Percentiles rank a stretch among this genome's conserved stretches.
Evolutionary conservation across 2,888 invertebrate genomes (phyloP).

Genomic region (Cenopis cana): DNA sequence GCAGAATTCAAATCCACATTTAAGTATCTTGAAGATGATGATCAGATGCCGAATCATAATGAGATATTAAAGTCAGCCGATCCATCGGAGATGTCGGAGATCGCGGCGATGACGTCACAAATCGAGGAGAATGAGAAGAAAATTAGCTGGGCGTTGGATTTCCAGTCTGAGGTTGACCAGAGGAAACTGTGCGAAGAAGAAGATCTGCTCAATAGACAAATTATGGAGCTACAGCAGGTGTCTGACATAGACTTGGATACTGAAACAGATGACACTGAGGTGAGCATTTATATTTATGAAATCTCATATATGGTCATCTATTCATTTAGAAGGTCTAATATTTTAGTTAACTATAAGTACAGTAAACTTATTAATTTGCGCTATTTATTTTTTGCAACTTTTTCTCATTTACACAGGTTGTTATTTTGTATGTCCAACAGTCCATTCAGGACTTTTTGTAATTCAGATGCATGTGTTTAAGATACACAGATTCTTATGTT

Average conservation of each 20-base stretch:
- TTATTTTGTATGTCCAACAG: no score
- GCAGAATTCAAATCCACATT: slow-evolving; percentile 74
- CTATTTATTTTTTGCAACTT: no score
- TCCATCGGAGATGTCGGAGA: slow-evolving; percentile 80
- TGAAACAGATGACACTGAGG: slow-evolving; percentile 92
- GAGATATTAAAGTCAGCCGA: slow-evolving; percentile 76
- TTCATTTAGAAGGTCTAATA: no score
- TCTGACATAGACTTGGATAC: slow-evolving; percentile 92
- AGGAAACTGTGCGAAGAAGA: slow-evolving; percentile 91
- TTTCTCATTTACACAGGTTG: no score
- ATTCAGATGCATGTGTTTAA: no score
- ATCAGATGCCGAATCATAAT: slow-evolving; percentile 72
- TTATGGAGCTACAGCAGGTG: slow-evolving; percentile 89
- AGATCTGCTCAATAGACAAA: slow-evolving; percentile 90
- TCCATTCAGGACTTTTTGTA: no score
- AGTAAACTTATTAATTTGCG: no score
- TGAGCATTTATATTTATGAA: slow-evolving; percentile 50
- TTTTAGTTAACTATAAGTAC: no score
- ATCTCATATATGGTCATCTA: no score
- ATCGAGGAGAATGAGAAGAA: slow-evolving; percentile 84
- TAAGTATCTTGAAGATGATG: slow-evolving; percentile 77
- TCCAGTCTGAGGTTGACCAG: slow-evolving; percentile 89
- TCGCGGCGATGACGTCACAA: slow-evolving; percentile 81
- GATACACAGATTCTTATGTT: no score
- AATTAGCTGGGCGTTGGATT: slow-evolving; percentile 86